Evolutionary conservation across 92 coral and sea anemone species (phyloP).

Genomic region (Bergia sp.): DNA sequence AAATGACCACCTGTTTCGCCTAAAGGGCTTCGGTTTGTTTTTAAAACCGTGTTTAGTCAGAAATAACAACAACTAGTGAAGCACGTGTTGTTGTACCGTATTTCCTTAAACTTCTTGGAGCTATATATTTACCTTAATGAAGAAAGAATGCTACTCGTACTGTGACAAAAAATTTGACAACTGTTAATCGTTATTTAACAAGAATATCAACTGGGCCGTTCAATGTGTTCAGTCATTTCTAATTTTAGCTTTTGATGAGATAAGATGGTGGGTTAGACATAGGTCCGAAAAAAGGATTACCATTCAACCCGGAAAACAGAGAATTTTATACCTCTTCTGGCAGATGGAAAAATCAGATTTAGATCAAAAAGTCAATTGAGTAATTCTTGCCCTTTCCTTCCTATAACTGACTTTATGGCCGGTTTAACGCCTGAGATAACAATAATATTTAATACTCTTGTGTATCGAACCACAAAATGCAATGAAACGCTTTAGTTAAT

Average conservation of each 20-base stretch:
- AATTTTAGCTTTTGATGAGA: conserved; percentile 9
- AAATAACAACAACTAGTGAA: not conserved
- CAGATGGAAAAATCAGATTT: no score
- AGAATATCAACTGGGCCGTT: not conserved
- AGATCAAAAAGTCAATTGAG: no score
- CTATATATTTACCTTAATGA: not conserved
- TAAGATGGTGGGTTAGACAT: not conserved
- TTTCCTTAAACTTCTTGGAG: not conserved
- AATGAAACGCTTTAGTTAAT: no score
- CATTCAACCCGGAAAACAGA: no score
- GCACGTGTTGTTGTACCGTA: not conserved
- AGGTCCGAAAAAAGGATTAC: not conserved
- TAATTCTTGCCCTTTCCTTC: no score
- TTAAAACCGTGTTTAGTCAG: not conserved
- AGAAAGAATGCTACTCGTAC: not conserved
- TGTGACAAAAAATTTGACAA: not conserved
- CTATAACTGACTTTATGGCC: no score
- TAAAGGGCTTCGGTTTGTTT: not conserved
- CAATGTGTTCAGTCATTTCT: not conserved
- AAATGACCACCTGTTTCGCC: conserved; percentile 32
- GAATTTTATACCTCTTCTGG: no score
- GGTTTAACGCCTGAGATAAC: no score
- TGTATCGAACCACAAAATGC: no score
- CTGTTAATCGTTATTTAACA: no score
- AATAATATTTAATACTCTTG: no score